phyloP scores from a whole-genome alignment of 1,140 invertebrate genomes.

The Leptinotarsa undecemlineata region DNA sequence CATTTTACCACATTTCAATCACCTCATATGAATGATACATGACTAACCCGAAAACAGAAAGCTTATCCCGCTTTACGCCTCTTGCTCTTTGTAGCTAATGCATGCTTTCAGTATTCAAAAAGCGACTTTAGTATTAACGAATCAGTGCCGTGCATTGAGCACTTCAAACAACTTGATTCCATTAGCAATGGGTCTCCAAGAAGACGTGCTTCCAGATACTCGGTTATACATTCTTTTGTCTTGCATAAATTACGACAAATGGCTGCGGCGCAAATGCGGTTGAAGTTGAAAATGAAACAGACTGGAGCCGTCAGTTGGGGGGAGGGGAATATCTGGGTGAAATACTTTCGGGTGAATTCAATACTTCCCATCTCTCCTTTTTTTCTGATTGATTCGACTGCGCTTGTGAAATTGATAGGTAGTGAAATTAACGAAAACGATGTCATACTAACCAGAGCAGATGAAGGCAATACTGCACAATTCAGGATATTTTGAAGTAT shows the following conservation, averaged over 20 bases:
- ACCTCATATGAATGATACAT: too few relatives aligned
- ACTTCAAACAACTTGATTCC: conserved; percentile 8
- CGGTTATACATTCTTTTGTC: background rate
- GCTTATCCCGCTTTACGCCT: background rate
- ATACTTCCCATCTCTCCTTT: too few relatives aligned
- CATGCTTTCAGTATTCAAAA: conserved; percentile 2
- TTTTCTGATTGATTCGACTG: too few relatives aligned
- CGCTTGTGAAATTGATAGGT: too few relatives aligned
- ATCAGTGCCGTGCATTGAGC: background rate
- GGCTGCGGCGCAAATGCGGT: background rate
- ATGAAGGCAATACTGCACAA: too few relatives aligned
- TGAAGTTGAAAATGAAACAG: background rate
- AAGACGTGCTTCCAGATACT: background rate
- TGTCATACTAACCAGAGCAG: too few relatives aligned
- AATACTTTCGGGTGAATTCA: too few relatives aligned
- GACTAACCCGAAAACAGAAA: background rate
- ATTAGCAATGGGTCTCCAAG: background rate
- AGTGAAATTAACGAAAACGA: too few relatives aligned
- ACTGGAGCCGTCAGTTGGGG: background rate
- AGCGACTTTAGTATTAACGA: background rate
- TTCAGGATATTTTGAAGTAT: too few relatives aligned
- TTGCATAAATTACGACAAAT: background rate
- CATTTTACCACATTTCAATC: too few relatives aligned
- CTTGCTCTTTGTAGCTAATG: background rate
- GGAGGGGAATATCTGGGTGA: too few relatives aligned